phyloP scores from a whole-genome alignment of 2,888 invertebrate genomes.

The Drosophila phalerata region DNA sequence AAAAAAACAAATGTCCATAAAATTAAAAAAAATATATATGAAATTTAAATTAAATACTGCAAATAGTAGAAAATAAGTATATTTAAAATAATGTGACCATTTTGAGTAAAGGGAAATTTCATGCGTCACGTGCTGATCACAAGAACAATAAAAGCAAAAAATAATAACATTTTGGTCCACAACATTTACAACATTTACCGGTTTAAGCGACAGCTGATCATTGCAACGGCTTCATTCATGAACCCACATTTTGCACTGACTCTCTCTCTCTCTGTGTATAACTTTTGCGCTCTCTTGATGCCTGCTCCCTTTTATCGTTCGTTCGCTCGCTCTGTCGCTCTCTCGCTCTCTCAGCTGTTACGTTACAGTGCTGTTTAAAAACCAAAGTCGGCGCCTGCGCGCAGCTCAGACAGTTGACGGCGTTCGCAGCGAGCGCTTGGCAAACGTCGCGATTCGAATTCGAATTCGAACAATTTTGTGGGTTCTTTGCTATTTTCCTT shows the following conservation, averaged over 20 bases:
- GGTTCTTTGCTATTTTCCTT: conserved; percentile 4
- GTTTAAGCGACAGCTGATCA: conserved; percentile 40
- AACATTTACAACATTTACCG: conserved; percentile 58
- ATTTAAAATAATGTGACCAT: not conserved
- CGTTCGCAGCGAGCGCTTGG: conserved; percentile 73
- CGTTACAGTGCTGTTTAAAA: conserved; percentile 67
- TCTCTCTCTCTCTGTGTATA: conserved; percentile 18
- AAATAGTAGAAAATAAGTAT: too few relatives aligned
- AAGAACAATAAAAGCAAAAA: conserved; percentile 24
- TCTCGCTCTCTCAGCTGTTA: conserved; percentile 17
- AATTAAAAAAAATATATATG: too few relatives aligned
- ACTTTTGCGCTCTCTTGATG: conserved; percentile 4
- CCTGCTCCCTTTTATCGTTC: not conserved
- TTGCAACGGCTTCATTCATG: conserved; percentile 58
- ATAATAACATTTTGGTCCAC: conserved; percentile 5
- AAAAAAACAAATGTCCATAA: too few relatives aligned
- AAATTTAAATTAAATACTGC: too few relatives aligned
- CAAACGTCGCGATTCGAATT: conserved; percentile 62
- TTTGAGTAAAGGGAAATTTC: conserved; percentile 13
- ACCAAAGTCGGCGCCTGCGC: conserved; percentile 58
- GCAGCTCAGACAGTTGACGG: conserved; percentile 77
- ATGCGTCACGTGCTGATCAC: conserved; percentile 51
- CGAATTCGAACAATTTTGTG: conserved; percentile 13
- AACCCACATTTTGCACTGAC: conserved; percentile 12
- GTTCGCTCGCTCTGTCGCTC: conserved; percentile 5